Percentiles rank a stretch among this genome's conserved stretches.
Conservation (phyloP, 2,888 invertebrate species). For the Hypomecis atomaria region DNA sequence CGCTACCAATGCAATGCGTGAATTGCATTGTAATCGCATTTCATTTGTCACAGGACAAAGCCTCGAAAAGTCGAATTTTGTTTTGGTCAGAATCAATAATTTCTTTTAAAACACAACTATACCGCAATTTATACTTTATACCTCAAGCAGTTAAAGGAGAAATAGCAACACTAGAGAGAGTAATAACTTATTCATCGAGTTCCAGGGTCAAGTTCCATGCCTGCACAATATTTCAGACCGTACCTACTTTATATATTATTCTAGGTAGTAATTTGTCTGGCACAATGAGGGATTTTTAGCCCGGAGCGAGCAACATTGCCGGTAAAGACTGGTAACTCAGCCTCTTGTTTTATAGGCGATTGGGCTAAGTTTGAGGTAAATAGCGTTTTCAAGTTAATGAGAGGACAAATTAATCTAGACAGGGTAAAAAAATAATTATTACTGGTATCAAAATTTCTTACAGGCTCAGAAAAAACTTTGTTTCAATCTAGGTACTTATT, state of each 20-base stretch:
- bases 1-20: too few species aligned
- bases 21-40: too few species aligned
- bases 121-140: neutral
- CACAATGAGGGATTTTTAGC: conserved; percentile 78
- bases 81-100: too few species aligned
- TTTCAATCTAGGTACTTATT: too few species aligned
- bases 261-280: conserved; percentile 71
- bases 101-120: too few species aligned
- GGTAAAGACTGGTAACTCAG: conserved; percentile 62
- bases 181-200: conserved; percentile 34
- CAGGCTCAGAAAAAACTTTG: too few species aligned
- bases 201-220: conserved; percentile 39
- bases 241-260: conserved; percentile 59
- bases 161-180: conserved; percentile 17
- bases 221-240: conserved; percentile 55
- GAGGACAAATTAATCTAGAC: too few species aligned
- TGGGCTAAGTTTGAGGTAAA: conserved; percentile 49
- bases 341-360: conserved; percentile 49
- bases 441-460: too few species aligned
- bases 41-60: too few species aligned
- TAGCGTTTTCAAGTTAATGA: conserved; percentile 13
- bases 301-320: conserved; percentile 66
- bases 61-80: too few species aligned
- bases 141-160: neutral
- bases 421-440: too few species aligned